Evolutionary conservation across 2,797 vertebrate genomes (phyloP), one percentile per base, ranked within the genome.

Genomic region (Salmo trutta): DNA sequence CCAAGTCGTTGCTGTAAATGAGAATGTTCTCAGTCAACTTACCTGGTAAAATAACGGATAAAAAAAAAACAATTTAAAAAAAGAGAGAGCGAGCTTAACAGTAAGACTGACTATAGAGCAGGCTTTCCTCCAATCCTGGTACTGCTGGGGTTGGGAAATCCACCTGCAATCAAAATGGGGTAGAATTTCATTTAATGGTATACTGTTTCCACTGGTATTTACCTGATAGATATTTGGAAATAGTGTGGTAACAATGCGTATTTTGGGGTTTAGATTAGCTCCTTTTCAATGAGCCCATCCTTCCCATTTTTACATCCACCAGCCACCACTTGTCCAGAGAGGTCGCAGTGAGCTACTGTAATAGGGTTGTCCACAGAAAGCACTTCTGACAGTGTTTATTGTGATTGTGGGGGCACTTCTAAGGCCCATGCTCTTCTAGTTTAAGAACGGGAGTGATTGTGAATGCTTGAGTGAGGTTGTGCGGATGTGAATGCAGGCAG

Each of bases 401-500:
- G 41, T 47, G 10, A 47, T 47, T 47, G 41, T 10, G 24, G 10
- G 41, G 41, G 10, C 41, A 47, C 56, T 59, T 59, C 8, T 59
- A n/a, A 59, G 15, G 56, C 19, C 56, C n/a, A 21, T 59, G 56
- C 56, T n/a, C 56, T 59, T n/a, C 3, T 59, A 21, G 19, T 59
- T 21, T 59, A 5, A 59, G 56, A 59, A 8, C 21, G 1, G n/a
- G 19, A 21, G 19, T 59, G 19, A 21, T 59, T 59, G 1, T 77
- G 51, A 19, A 29, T 51, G 17, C 27, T 24, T 51, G 1, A 52
- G 69, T 24, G 36, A 27, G 15, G 16, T 56, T 17, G 54, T 56
- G 74, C 75, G 72, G 86, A 66, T 76, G 69, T 66, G 47, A 71
- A 5, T 31, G 5, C 51, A 2, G 52, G 51, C 15, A 72, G 52